A percentile compares a stretch with the other conserved stretches of the same genome.
Conservation (phyloP, 1,140 invertebrate genomes). For the Brachionus plicatilis region DNA sequence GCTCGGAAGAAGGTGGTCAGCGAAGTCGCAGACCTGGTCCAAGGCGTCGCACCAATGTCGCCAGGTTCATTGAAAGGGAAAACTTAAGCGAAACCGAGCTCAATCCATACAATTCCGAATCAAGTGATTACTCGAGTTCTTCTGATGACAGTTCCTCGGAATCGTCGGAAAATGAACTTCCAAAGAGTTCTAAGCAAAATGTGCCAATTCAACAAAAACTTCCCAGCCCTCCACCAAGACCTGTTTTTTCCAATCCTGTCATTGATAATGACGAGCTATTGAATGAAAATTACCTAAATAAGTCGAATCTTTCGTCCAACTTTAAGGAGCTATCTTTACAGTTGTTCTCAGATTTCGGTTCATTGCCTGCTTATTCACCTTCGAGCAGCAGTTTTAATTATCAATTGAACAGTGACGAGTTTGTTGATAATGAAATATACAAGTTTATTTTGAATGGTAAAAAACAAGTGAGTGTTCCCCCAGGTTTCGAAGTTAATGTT, state of each 20-base stretch:
- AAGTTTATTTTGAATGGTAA: slow-evolving; percentile 33
- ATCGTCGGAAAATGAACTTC: not conserved
- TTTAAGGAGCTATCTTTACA: slow-evolving; percentile 10
- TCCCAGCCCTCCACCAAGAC: not conserved
- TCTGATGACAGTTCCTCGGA: not conserved
- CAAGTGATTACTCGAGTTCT: not conserved
- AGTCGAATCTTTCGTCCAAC: not conserved
- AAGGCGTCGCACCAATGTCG: slow-evolving; percentile 1
- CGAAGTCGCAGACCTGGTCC: not conserved
- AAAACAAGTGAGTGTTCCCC: not conserved
- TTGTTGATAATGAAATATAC: slow-evolving; percentile 25
- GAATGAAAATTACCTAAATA: not conserved
- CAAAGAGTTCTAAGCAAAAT: not conserved
- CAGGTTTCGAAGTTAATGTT: not conserved
- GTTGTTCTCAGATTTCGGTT: not conserved
- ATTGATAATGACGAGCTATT: not conserved
- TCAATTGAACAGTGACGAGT: not conserved
- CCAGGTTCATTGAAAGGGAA: slow-evolving; percentile 31
- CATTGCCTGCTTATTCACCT: not conserved
- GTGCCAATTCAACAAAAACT: not conserved
- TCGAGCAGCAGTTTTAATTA: not conserved
- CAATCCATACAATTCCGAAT: not conserved
- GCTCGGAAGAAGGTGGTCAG: not conserved
- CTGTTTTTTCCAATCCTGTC: not conserved
- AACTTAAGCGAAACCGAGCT: slow-evolving; percentile 38